phyloP scores from a whole-genome alignment of 2,888 invertebrate species.

The Caenorhabditis sinica region DNA sequence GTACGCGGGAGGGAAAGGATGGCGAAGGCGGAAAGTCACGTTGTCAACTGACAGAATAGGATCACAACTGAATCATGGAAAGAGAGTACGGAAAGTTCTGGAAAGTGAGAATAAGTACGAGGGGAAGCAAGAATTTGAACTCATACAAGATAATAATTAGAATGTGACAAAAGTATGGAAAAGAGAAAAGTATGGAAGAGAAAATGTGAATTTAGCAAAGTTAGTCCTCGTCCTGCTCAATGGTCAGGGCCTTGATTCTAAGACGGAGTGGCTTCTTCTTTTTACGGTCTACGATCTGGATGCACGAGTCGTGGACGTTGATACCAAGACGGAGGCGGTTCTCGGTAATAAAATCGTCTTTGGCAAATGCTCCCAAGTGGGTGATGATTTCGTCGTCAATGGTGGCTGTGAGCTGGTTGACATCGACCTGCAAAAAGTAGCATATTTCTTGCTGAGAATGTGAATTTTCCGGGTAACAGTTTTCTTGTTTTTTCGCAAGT shows the following conservation, averaged over 20 bases:
- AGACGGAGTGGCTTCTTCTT: slow-evolving; percentile 75
- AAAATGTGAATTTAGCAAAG: not conserved
- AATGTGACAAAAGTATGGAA: slow-evolving; percentile 2
- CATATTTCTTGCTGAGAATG: no score
- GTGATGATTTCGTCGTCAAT: slow-evolving; percentile 77
- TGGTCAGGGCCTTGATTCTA: slow-evolving; percentile 64
- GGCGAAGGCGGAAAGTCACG: slow-evolving; percentile 45
- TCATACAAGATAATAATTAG: slow-evolving; percentile 5
- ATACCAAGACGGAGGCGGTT: slow-evolving; percentile 72
- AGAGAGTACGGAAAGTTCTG: slow-evolving; percentile 2
- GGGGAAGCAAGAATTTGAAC: slow-evolving; percentile 26
- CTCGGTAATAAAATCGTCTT: slow-evolving; percentile 71
- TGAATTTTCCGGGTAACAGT: no score
- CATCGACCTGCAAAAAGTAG: slow-evolving; percentile 58
- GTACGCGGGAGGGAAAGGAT: slow-evolving; percentile 31
- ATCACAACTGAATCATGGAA: slow-evolving; percentile 49
- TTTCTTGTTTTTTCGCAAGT: no score
- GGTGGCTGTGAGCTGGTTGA: slow-evolving; percentile 60
- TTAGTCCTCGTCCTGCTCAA: slow-evolving; percentile 75
- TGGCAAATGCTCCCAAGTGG: slow-evolving; percentile 76
- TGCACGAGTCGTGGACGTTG: slow-evolving; percentile 69
- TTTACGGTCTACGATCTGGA: slow-evolving; percentile 74
- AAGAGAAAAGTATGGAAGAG: not conserved
- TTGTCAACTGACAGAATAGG: slow-evolving; percentile 39
- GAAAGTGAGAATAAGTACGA: not conserved